Evolutionary conservation across 2,113 vertebrate species (phyloP).

Genomic region (Entelurus aequoreus): DNA sequence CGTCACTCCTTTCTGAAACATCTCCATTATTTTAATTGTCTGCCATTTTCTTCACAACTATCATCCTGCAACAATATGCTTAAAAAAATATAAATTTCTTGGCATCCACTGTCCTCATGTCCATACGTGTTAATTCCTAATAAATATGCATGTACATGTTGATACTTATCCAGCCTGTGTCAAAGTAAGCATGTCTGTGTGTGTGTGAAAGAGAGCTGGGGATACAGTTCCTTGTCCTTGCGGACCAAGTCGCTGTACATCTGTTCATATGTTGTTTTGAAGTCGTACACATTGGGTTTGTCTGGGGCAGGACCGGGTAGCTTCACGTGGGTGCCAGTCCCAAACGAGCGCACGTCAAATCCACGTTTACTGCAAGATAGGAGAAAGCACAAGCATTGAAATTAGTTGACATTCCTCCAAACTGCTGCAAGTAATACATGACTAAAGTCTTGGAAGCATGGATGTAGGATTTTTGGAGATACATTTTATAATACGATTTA

Average conservation of each 20-base stretch:
- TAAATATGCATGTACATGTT: background rate
- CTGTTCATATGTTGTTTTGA: conserved; percentile 99
- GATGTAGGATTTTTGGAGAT: too few relatives aligned
- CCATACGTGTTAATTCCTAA: conserved; percentile 2
- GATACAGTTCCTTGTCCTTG: conserved; percentile 99
- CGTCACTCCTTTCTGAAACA: background rate
- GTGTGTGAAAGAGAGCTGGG: conserved; percentile 56
- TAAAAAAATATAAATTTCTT: conserved; percentile 13
- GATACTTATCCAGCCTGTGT: conserved; percentile 22
- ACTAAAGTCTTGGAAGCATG: background rate
- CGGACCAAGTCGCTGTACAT: conserved; percentile 99
- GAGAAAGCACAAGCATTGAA: background rate
- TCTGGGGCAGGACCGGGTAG: conserved; percentile 95
- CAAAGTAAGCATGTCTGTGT: conserved; percentile 11
- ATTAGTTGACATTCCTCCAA: background rate
- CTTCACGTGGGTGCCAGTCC: conserved; percentile 95
- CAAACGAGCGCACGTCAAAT: conserved; percentile 95
- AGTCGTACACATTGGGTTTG: conserved; percentile 99
- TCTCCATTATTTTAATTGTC: background rate
- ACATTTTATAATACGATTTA: too few relatives aligned
- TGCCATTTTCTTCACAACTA: background rate
- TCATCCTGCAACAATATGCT: conserved; percentile 3
- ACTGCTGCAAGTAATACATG: background rate
- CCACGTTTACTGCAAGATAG: conserved; percentile 87
- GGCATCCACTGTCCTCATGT: conserved; percentile 4